Conservation (phyloP, 1,140 invertebrate genomes). For the Scylla paramamosain region DNA sequence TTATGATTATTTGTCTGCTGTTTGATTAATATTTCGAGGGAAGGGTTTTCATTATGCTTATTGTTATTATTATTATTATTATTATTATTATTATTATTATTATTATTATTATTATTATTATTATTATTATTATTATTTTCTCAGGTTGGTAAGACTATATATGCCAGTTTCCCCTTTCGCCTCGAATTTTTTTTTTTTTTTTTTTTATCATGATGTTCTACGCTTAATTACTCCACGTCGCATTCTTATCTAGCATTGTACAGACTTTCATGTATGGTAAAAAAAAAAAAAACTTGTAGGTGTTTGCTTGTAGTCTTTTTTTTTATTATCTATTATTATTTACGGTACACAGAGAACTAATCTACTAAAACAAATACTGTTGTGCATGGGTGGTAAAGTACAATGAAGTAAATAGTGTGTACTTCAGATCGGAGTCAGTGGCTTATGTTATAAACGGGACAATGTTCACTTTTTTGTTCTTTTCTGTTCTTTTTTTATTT, state of each 20-base stretch:
- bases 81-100: constrained; percentile 26
- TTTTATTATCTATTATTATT: background rate
- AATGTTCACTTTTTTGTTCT: constrained; percentile 34
- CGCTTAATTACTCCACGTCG: constrained; percentile 50
- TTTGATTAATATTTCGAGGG: too few species aligned
- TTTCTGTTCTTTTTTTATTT: background rate
- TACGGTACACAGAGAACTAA: constrained; percentile 53
- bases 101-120: constrained; percentile 26
- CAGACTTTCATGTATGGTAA: constrained; percentile 32
- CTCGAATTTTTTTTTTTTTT: background rate
- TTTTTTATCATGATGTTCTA: constrained; percentile 24
- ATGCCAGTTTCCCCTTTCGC: constrained; percentile 14
- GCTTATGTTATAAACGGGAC: constrained; percentile 36
- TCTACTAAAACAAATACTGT: constrained; percentile 56
- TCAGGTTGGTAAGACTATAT: background rate
- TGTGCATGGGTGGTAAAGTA: constrained; percentile 68
- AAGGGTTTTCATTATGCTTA: too few species aligned
- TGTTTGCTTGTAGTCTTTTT: constrained; percentile 65
- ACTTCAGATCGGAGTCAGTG: constrained; percentile 50
- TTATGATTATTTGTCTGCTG: too few species aligned
- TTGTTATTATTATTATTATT: background rate
- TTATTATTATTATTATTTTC: constrained; percentile 25
- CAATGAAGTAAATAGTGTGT: constrained; percentile 55
- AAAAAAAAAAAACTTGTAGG: constrained; percentile 31
- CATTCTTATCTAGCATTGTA: constrained; percentile 58